A percentile compares a stretch with the other conserved stretches of the same genome.
phyloP scores from a whole-genome alignment of 2,888 invertebrate species.

The Dioctria rufipes region DNA sequence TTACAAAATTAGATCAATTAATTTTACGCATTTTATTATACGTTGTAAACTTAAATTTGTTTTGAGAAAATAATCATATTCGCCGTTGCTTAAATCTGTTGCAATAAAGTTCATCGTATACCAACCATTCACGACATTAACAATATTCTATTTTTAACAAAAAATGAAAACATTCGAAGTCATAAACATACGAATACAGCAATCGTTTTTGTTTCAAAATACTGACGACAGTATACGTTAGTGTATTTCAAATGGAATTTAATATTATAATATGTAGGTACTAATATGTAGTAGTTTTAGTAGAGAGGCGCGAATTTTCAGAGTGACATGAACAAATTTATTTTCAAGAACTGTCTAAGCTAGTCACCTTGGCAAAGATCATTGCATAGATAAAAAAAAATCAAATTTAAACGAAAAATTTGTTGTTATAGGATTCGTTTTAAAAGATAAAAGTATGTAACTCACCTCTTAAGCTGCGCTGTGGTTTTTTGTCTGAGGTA shows the following conservation, averaged over 20 bases:
- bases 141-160: background rate
- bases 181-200: background rate
- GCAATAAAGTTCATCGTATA: background rate
- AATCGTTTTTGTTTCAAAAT: no score
- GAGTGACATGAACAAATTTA: background rate
- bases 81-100: background rate
- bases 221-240: no score
- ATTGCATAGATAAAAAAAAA: background rate
- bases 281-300: no score
- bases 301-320: no score
- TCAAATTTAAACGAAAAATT: no score
- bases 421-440: no score
- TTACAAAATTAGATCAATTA: background rate
- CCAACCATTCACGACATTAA: background rate
- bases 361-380: background rate
- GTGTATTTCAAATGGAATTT: no score
- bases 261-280: no score
- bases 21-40: background rate
- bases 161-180: background rate
- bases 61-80: background rate
- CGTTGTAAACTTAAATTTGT: background rate
- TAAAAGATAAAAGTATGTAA: slow-evolving; percentile 54
- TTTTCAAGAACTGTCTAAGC: background rate
- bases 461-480: slow-evolving; percentile 67
- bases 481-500: slow-evolving; percentile 67